Base-by-base conservation (phyloP, 2,113 vertebrate species). In the Macquaria australasica region DNA sequence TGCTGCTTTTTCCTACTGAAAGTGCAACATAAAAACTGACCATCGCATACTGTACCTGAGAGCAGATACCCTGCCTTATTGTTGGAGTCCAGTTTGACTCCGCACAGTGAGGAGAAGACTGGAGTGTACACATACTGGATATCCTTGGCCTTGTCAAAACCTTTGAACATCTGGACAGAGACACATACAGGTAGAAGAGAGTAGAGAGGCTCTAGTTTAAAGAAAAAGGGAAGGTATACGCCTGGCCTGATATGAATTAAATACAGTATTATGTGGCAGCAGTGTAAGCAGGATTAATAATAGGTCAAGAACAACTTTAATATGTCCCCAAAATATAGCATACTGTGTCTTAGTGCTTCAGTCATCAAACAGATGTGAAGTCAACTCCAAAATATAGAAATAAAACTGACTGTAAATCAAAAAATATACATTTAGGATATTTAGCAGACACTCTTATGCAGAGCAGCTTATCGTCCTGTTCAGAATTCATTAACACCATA, bases 61-160 rank as follows among this genome's bases (percentile, higher is more conserved):
- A 99, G 88, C 88, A 99, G 95, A 76, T 99, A 99, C 14, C 98
- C 97, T 20, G 96, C 97, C 93, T 97, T 97, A 77, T 96, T 97
- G 88, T 96, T 97, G 79, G 95, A 96, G 92, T 98, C 96, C 89
- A 99, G 94, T 80, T 95, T 97, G 85, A 97, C 95, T 55, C 98
- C 98, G 89, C 98, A 99, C 80, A 97, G 92, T 4, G 97, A 97
- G 0, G 97, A 97, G 86, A 97, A 96, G 69, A 96, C 95, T 21
- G 97, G 95, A 0, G 98, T 99, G 77, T 98, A 98, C 85, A 98
- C 94, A 45, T 97, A 97, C 82, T 98, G 96, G 89, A 99, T 95
- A 62, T 97, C 96, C 85, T 97, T 98, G 81, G 96, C 90, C 89
- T 97, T 97, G 85, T 98, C 96, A 89, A 97, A 98, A 34, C 97